These are phyloP conservation scores for Eclectus roratus DNA, from an alignment of 2,113 vertebrate genomes.

Conservation along the genomic window DNA sequence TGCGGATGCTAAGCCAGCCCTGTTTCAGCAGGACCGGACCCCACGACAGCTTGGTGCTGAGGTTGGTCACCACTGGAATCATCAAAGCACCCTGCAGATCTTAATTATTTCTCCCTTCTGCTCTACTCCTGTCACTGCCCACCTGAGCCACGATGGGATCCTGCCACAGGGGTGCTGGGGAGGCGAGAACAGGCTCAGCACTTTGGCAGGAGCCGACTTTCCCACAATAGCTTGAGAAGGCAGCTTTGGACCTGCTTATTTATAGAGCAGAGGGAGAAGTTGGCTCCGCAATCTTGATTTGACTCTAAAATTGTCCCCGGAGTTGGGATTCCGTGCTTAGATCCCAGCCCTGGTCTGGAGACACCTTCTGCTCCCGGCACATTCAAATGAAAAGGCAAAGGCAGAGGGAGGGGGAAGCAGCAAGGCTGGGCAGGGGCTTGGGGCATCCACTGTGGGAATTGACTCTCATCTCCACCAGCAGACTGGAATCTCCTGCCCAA, in stretches of 20 bases:
- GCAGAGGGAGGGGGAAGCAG: background rate
- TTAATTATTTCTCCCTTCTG: slow-evolving; percentile 29
- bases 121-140: background rate
- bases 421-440: background rate
- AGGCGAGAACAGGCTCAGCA: background rate
- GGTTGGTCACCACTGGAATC: background rate
- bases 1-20: background rate
- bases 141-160: background rate
- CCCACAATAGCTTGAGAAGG: slow-evolving; percentile 1
- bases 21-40: background rate
- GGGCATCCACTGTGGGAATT: background rate
- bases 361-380: background rate
- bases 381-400: background rate
- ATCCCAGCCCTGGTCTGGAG: background rate
- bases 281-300: background rate
- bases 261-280: background rate
- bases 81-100: background rate
- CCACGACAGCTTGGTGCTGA: background rate
- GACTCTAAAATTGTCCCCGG: slow-evolving; percentile 38
- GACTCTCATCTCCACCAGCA: background rate
- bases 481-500: background rate
- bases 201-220: slow-evolving; percentile 9
- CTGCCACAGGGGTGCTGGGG: background rate
- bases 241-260: background rate
- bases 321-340: background rate